phyloP scores from a whole-genome alignment of 2,797 vertebrate genomes.

The Tragopan temminckii region DNA sequence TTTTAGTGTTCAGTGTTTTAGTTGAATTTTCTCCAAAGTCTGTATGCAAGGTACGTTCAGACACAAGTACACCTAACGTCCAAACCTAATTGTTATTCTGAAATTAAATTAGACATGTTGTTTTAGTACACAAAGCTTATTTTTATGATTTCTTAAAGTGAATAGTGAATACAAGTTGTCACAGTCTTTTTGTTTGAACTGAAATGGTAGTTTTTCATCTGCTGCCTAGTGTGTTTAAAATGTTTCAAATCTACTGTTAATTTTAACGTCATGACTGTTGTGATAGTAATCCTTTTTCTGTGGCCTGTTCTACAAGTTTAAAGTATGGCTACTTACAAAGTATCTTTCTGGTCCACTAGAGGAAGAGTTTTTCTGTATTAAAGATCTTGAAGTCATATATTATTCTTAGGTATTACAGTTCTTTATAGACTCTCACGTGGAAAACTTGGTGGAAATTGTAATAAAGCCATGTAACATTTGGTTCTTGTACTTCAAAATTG shows the following conservation, averaged over 20 bases:
- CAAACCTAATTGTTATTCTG: not conserved
- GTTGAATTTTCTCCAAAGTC: not conserved
- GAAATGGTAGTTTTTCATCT: not conserved
- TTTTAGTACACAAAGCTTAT: not conserved
- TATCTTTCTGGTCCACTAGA: not conserved
- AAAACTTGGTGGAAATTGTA: not conserved
- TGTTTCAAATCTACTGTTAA: not conserved
- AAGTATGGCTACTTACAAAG: not conserved
- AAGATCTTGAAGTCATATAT: not conserved
- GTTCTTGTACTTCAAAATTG: not conserved
- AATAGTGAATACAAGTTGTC: not conserved
- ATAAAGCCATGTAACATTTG: not conserved
- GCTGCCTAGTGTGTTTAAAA: not conserved
- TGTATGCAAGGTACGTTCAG: not conserved
- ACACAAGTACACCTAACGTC: not conserved
- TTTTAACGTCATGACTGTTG: not conserved
- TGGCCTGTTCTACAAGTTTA: not conserved
- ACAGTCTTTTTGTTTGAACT: not conserved
- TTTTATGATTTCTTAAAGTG: not conserved
- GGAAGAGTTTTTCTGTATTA: not conserved
- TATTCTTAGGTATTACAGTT: not conserved
- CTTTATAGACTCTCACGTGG: not conserved
- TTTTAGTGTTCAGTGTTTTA: not conserved
- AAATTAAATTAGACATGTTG: not conserved
- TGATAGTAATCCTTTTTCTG: not conserved